phyloP scores from a whole-genome alignment of 2,797 vertebrate genomes.

The Euthynnus affinis region DNA sequence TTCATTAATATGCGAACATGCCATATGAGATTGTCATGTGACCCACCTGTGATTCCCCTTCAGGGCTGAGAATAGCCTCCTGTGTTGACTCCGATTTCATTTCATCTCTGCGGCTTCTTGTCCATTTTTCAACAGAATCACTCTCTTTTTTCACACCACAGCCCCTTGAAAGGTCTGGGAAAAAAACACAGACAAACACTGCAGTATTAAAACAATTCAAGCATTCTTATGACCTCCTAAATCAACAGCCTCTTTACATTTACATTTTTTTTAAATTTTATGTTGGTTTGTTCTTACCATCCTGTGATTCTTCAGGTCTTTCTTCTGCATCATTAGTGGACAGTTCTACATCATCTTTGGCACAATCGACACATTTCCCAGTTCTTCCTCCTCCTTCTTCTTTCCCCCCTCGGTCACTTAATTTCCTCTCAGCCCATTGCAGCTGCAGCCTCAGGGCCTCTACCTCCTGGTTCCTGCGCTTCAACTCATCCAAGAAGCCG shows the following conservation, averaged over 20 bases:
- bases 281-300: constrained; percentile 54
- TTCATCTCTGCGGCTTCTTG: constrained; percentile 50
- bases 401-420: constrained; percentile 51
- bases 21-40: background rate
- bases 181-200: too few relatives aligned
- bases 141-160: constrained; percentile 70
- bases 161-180: constrained; percentile 57
- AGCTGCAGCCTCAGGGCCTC: constrained; percentile 80
- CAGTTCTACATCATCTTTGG: constrained; percentile 47
- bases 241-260: background rate
- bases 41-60: constrained; percentile 66
- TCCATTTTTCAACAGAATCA: constrained; percentile 61
- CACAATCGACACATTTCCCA: constrained; percentile 64
- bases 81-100: constrained; percentile 26
- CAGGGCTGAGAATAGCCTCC: constrained; percentile 43
- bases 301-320: constrained; percentile 4
- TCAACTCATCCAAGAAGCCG: constrained; percentile 83
- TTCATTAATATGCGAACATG: background rate
- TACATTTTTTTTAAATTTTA: background rate
- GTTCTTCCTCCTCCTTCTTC: constrained; percentile 41
- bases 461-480: constrained; percentile 79
- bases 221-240: too few relatives aligned
- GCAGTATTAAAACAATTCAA: background rate
- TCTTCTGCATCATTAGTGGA: constrained; percentile 41
- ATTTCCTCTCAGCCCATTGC: constrained; percentile 73